Conservation (phyloP, 2,113 vertebrate species). For the Hyperopisus bebe region DNA sequence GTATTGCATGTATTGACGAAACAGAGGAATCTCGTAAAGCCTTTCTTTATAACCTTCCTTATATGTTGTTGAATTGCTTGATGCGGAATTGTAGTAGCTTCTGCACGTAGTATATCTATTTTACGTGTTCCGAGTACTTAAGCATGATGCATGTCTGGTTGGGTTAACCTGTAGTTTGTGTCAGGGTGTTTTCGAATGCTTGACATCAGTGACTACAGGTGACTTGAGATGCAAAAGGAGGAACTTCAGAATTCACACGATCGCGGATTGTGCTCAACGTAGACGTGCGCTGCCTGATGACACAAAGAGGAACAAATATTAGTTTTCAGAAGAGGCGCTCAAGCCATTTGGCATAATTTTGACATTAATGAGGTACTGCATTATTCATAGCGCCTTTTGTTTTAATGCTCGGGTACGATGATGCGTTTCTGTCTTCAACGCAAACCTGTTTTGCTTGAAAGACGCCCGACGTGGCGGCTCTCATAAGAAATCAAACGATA, state of each 20-base stretch:
- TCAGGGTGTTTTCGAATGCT: not conserved
- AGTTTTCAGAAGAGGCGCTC: not conserved
- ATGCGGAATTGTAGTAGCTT: not conserved
- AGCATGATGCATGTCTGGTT: not conserved
- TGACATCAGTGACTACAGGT: not conserved
- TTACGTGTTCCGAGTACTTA: not conserved
- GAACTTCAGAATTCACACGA: not conserved
- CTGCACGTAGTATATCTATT: not conserved
- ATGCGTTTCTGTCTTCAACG: not conserved
- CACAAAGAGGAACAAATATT: not conserved
- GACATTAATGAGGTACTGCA: not conserved
- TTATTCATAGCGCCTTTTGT: not conserved
- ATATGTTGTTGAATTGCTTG: not conserved
- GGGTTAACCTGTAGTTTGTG: not conserved
- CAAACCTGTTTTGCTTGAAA: not conserved
- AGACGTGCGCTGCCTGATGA: not conserved
- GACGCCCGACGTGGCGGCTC: not conserved
- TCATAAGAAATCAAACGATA: not conserved
- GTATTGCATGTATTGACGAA: not conserved
- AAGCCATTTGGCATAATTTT: conserved; percentile 1
- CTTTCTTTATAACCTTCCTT: not conserved
- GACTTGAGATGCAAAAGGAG: not conserved
- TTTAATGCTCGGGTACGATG: not conserved
- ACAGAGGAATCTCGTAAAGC: not conserved
- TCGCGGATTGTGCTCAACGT: not conserved